Conservation (phyloP, 2,888 invertebrate genomes). For the Teleogryllus oceanicus region DNA sequence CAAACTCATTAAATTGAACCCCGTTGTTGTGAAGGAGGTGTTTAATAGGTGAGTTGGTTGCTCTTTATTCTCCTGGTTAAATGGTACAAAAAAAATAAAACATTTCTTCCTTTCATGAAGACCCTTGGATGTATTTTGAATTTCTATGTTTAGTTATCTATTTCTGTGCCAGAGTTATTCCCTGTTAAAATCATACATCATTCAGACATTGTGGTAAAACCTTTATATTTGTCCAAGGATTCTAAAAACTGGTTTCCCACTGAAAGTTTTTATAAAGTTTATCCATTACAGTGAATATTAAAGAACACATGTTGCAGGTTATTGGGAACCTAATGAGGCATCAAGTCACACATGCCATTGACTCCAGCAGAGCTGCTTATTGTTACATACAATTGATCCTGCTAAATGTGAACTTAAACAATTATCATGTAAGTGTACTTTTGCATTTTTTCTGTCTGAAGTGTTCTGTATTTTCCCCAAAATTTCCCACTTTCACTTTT, state of each 20-base stretch:
- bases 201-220: no score
- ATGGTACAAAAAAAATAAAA: no score
- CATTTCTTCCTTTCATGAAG: no score
- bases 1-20: conserved; percentile 93
- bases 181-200: no score
- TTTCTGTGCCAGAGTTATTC: no score
- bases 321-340: conserved; percentile 63
- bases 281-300: no score
- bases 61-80: no score
- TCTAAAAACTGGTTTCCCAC: no score
- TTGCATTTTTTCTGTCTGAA: background rate
- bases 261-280: no score
- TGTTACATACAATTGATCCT: conserved; percentile 86
- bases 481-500: background rate
- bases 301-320: conserved; percentile 50
- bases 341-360: conserved; percentile 61
- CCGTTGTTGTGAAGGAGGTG: conserved; percentile 88
- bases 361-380: conserved; percentile 87
- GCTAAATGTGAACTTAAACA: conserved; percentile 82
- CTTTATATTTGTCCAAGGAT: no score
- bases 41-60: conserved; percentile 33
- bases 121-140: no score
- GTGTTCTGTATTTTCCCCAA: background rate
- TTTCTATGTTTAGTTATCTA: no score
- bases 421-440: conserved; percentile 65